These are phyloP conservation scores for Pseudorasbora parva DNA, from an alignment of 2,113 vertebrate species.

Conservation along the genomic window DNA sequence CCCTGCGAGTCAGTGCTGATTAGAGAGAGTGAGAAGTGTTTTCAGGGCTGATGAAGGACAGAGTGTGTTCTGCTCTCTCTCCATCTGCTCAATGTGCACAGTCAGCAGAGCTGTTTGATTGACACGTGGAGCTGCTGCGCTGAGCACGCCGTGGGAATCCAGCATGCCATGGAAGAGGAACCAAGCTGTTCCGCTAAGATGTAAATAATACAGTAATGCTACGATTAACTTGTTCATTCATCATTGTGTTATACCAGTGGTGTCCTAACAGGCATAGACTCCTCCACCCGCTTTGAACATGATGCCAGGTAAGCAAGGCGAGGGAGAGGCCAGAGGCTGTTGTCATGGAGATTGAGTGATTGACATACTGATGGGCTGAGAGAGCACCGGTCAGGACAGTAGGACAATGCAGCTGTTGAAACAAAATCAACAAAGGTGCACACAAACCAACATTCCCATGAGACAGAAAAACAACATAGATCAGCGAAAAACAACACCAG, in stretches of 20 bases:
- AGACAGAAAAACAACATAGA: not conserved
- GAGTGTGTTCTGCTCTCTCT: conserved; percentile 1
- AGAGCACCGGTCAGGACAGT: not conserved
- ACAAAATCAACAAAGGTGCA: conserved; percentile 21
- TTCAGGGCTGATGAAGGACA: conserved; percentile 9
- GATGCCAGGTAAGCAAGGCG: not conserved
- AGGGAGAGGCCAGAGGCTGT: not conserved
- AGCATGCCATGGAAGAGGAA: conserved; percentile 28
- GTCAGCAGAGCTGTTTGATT: conserved; percentile 25
- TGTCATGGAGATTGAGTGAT: not conserved
- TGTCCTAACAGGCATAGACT: not conserved
- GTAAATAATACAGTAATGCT: conserved; percentile 13
- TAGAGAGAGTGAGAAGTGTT: not conserved
- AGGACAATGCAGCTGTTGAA: conserved; percentile 17
- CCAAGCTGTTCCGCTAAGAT: conserved; percentile 10
- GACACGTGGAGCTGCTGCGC: conserved; percentile 31
- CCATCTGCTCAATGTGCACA: not conserved
- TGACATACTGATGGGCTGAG: not conserved
- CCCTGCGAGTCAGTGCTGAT: not conserved
- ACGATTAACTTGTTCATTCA: not conserved
- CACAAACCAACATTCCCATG: conserved; percentile 34
- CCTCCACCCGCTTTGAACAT: not conserved
- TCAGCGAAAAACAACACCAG: conserved; percentile 34
- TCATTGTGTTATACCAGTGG: not conserved
- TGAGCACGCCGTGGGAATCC: conserved; percentile 7